These are phyloP conservation scores for Thumatha senex DNA, from an alignment of 2,888 invertebrate species.

Conservation along the genomic window DNA sequence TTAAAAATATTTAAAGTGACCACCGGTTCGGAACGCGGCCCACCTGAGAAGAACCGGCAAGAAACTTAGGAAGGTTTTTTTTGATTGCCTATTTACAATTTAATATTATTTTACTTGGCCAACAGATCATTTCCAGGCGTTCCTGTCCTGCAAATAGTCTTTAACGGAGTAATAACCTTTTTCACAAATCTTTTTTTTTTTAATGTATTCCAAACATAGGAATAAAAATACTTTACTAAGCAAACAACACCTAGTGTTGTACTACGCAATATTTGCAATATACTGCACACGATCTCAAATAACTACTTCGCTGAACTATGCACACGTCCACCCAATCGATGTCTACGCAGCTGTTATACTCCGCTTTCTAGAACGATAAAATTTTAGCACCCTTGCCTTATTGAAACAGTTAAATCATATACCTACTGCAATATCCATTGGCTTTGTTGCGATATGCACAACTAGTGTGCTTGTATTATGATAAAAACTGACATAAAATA, in stretches of 20 bases:
- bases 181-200: too few relatives aligned
- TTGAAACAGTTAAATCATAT: slow-evolving; percentile 73
- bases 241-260: not conserved
- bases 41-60: too few relatives aligned
- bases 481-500: not conserved
- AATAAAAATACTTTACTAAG: too few relatives aligned
- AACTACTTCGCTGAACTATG: slow-evolving; percentile 12
- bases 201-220: too few relatives aligned
- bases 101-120: too few relatives aligned
- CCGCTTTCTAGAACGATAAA: slow-evolving; percentile 60
- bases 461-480: not conserved
- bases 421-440: slow-evolving; percentile 32
- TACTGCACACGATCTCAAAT: slow-evolving; percentile 12
- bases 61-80: too few relatives aligned
- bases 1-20: too few relatives aligned
- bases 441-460: not conserved
- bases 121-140: too few relatives aligned
- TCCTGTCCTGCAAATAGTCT: too few relatives aligned
- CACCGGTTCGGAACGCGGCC: too few relatives aligned
- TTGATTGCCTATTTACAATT: too few relatives aligned
- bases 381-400: slow-evolving; percentile 70
- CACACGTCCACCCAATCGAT: slow-evolving; percentile 31
- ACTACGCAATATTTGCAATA: slow-evolving; percentile 10
- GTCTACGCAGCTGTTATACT: slow-evolving; percentile 38
- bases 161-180: too few relatives aligned